Evolutionary conservation across 2,888 invertebrate species (phyloP), one percentile per base, ranked within the genome.

Genomic region (Perizoma flavofasciatum): DNA sequence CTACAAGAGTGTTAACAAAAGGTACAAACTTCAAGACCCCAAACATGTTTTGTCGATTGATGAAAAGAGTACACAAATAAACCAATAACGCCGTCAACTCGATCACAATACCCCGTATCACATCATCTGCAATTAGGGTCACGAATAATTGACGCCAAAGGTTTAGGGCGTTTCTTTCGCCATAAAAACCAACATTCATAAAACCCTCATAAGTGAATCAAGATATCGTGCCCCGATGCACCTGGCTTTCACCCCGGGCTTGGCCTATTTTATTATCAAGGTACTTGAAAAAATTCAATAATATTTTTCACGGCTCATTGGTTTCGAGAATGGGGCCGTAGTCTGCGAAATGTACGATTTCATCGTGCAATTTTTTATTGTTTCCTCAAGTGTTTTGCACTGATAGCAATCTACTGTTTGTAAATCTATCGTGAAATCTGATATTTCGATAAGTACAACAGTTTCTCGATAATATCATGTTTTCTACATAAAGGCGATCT

Each of bases 91-190:
- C 72, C 85, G 86, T 89, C 89, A 89, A 88, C 75, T 81, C 65
- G 68, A 76, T 76, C 70, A 90, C 88, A 90, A 90, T 85, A 66
- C 73, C 59, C 71, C 83, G 63, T 91, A 91, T 91, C 91, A 78
- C 88, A 87, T 89, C 90, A 92, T 91, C 91, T 88, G 79, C 88
- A 90, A 90, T 91, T 89, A 89, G 90, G 91, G 91, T 89, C 85
- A 88, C 79, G 81, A 84, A 89, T 90, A 91, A 91, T 89, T 89
- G 89, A 87, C 86, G 87, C 79, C 77, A 83, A 88, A 83, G 82
- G 86, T 86, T 83, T 84, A 83, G 83, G 87, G 88, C 82, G 86
- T 79, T 82, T 75, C 81, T 82, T 82, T 78, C 72, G 78, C 77
- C 73, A 65, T 80, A 83, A 83, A 86, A 81, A 82, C 78, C 82